These are phyloP conservation scores for Trisateles emortualis DNA, from an alignment of 2,888 invertebrate species.

Conservation along the genomic window DNA sequence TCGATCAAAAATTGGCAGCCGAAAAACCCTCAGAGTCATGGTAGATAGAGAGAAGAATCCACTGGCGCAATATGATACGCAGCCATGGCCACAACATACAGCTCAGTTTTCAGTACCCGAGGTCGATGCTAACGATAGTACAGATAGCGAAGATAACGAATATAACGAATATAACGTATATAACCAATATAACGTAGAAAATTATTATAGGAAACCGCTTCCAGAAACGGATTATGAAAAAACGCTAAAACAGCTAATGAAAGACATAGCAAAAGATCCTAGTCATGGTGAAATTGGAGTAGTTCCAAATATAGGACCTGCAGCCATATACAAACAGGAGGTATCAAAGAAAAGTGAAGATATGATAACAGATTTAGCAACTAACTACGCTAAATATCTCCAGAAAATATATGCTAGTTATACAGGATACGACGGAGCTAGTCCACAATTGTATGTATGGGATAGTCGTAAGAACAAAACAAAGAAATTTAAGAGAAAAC, in stretches of 20 bases:
- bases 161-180: neutral
- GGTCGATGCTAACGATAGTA: too few species aligned
- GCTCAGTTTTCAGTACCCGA: too few species aligned
- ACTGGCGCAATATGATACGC: neutral
- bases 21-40: slow-evolving; percentile 50
- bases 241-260: slow-evolving; percentile 61
- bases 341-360: slow-evolving; percentile 66
- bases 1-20: slow-evolving; percentile 51
- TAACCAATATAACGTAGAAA: neutral
- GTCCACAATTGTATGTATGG: slow-evolving; percentile 27
- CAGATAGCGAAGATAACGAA: too few species aligned
- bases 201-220: neutral
- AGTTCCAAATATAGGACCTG: slow-evolving; percentile 65
- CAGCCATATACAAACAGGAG: slow-evolving; percentile 71
- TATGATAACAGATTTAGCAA: slow-evolving; percentile 63
- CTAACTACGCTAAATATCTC: slow-evolving; percentile 53
- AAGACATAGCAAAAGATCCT: slow-evolving; percentile 62
- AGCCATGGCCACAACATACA: too few species aligned
- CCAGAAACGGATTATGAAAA: slow-evolving; percentile 54
- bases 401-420: slow-evolving; percentile 31
- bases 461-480: slow-evolving; percentile 39
- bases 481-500: neutral
- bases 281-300: slow-evolving; percentile 59
- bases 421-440: slow-evolving; percentile 25
- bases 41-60: slow-evolving; percentile 36